phyloP scores from a whole-genome alignment of 2,888 invertebrate genomes.

The Thalpophila matura region DNA sequence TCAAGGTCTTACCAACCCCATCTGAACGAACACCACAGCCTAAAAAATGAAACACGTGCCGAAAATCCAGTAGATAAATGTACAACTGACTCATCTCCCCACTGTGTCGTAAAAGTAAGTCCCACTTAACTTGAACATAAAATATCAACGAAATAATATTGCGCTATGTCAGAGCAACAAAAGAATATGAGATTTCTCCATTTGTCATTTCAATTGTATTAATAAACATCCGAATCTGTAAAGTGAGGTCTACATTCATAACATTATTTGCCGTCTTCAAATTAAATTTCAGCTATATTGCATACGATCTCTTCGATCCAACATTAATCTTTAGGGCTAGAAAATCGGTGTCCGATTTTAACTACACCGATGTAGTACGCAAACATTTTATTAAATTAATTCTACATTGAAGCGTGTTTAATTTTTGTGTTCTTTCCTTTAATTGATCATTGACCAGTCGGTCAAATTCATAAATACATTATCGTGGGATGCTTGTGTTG shows the following conservation, averaged over 20 bases:
- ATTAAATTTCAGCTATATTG: constrained; percentile 18
- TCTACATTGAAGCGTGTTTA: too few relatives aligned
- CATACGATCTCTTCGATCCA: neutral
- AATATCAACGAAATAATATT: constrained; percentile 46
- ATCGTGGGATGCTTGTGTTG: too few relatives aligned
- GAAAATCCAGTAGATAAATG: constrained; percentile 26
- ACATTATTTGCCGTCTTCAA: constrained; percentile 20
- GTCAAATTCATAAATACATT: too few relatives aligned
- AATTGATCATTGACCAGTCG: too few relatives aligned
- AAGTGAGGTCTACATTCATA: constrained; percentile 1
- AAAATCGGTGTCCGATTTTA: neutral
- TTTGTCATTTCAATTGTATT: constrained; percentile 48
- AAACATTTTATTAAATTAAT: too few relatives aligned
- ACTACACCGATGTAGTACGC: too few relatives aligned
- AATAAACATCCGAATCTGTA: constrained; percentile 29
- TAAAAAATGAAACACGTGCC: constrained; percentile 31
- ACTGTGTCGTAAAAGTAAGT: constrained; percentile 29
- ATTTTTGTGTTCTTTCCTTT: too few relatives aligned
- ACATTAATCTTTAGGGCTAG: constrained; percentile 1
- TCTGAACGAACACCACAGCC: constrained; percentile 13
- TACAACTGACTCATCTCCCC: constrained; percentile 19
- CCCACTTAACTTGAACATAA: constrained; percentile 38
- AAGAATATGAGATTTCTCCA: constrained; percentile 48
- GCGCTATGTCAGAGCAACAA: constrained; percentile 40
- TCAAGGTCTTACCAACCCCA: neutral